Conservation (phyloP, 2,113 vertebrate species). For the Acinonyx jubatus region DNA sequence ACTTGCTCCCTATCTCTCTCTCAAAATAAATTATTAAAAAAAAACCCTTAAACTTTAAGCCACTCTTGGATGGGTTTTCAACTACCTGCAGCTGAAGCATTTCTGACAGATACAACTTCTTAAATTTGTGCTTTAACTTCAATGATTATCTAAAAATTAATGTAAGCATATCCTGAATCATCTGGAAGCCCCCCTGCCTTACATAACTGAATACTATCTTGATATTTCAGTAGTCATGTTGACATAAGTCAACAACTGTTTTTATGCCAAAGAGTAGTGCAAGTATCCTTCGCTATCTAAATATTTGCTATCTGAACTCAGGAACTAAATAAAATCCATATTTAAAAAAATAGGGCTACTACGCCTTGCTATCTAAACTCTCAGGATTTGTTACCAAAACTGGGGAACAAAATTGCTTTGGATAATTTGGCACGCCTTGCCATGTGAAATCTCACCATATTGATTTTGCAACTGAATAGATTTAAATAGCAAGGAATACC, state of each 20-base stretch:
- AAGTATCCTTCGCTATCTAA: not conserved
- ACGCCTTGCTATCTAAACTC: not conserved
- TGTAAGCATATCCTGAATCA: not conserved
- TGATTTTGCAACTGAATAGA: not conserved
- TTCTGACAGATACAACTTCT: not conserved
- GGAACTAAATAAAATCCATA: not conserved
- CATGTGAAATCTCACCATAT: not conserved
- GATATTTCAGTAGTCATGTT: not conserved
- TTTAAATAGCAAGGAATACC: not conserved
- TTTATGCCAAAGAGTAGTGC: not conserved
- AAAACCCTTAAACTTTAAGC: not conserved
- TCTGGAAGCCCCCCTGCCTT: not conserved
- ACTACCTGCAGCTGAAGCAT: not conserved
- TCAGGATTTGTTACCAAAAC: not conserved
- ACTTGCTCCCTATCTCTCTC: no score
- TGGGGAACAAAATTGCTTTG: not conserved
- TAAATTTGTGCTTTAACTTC: not conserved
- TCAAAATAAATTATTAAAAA: no score
- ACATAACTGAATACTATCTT: not conserved
- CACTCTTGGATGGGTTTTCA: not conserved
- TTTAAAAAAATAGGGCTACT: not conserved
- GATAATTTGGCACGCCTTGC: not conserved
- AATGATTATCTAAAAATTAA: not conserved
- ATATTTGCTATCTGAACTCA: not conserved
- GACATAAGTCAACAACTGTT: not conserved